Evolutionary conservation across 2,113 vertebrate species (phyloP).

Genomic region (Corythaixoides concolor): DNA sequence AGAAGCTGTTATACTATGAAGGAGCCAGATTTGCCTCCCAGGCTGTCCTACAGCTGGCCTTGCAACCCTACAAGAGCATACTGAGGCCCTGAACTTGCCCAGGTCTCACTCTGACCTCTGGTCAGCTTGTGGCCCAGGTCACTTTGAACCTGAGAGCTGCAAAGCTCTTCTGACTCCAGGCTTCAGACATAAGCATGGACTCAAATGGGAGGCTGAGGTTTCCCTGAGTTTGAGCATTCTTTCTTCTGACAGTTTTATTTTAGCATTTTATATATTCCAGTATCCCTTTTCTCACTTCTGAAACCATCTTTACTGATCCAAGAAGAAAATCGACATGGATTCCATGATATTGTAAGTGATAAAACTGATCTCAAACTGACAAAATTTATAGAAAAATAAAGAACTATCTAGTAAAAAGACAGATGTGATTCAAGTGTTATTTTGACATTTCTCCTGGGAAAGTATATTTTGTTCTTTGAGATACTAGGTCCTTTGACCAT

Average conservation of each 20-base stretch:
- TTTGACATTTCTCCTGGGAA: neutral
- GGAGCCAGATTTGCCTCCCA: neutral
- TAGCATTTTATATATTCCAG: neutral
- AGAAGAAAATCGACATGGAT: neutral
- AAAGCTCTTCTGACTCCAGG: neutral
- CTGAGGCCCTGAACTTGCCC: neutral
- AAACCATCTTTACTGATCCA: neutral
- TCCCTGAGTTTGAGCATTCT: neutral
- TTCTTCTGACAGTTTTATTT: neutral
- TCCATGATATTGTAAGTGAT: neutral
- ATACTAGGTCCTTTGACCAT: neutral
- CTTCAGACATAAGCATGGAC: neutral
- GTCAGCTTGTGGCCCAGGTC: neutral
- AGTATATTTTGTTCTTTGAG: neutral
- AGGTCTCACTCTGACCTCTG: neutral
- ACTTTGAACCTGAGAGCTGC: neutral
- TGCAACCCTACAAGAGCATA: neutral
- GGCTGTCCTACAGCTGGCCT: neutral
- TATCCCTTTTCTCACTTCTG: neutral
- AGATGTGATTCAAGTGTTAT: neutral
- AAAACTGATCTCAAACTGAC: neutral
- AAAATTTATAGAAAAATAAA: neutral
- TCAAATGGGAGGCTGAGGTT: accelerated
- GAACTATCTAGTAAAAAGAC: neutral
- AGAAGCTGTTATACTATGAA: neutral